Conservation (phyloP, 2,797 vertebrate genomes). For the Vespertilio murinus region DNA sequence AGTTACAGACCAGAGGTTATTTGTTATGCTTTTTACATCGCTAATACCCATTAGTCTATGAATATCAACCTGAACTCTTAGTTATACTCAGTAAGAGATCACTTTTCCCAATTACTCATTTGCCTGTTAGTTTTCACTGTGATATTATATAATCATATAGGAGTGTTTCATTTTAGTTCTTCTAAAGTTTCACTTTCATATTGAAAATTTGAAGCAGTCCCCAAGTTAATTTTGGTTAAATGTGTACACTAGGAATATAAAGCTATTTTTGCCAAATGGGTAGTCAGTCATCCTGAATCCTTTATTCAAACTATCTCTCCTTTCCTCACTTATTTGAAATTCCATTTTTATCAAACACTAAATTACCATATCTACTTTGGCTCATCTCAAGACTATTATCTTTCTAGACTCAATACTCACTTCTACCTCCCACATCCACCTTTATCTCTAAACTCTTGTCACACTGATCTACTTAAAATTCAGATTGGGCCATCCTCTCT, state of each 20-base stretch:
- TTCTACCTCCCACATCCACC: neutral
- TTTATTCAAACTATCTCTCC: constrained; percentile 12
- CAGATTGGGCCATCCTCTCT: neutral
- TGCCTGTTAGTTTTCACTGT: constrained; percentile 27
- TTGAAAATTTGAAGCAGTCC: constrained; percentile 38
- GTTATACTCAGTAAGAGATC: neutral
- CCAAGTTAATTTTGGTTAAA: constrained; percentile 46
- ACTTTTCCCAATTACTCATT: neutral
- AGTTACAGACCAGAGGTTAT: constrained; percentile 8
- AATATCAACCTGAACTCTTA: constrained; percentile 4
- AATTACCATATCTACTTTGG: neutral
- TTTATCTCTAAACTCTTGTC: neutral
- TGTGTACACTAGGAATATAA: neutral
- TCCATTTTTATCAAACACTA: constrained; percentile 11
- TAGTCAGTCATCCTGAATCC: neutral
- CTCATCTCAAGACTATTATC: neutral
- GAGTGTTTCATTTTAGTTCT: neutral
- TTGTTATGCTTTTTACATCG: neutral
- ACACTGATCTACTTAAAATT: neutral
- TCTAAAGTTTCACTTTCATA: constrained; percentile 29
- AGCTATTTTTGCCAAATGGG: neutral
- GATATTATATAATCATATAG: neutral
- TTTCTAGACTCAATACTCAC: neutral
- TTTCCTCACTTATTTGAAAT: neutral
- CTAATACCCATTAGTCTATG: neutral